Percentiles rank a stretch among this genome's conserved stretches.
Conservation (phyloP, 2,797 vertebrate species). For the Betta splendens region DNA sequence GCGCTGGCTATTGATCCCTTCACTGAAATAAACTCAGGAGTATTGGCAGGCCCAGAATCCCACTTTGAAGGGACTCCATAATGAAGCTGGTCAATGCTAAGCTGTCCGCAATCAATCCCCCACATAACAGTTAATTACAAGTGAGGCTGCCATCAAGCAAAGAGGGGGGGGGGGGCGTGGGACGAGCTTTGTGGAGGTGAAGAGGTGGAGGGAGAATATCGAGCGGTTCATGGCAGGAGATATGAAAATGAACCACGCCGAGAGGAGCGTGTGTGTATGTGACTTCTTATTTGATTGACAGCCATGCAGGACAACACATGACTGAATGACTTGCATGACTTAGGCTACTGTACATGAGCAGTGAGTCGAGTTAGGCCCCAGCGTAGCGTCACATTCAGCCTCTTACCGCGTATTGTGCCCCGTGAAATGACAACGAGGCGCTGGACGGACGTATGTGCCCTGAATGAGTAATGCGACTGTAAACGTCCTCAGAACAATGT, state of each 20-base stretch:
- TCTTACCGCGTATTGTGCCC: conserved; percentile 8
- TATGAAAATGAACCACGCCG: conserved; percentile 69
- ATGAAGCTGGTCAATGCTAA: conserved; percentile 87
- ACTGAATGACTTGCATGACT: no score
- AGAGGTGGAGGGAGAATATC: conserved; percentile 60
- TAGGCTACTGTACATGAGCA: no score
- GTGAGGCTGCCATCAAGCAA: conserved; percentile 76
- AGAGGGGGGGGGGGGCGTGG: conserved; percentile 41
- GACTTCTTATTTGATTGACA: conserved; percentile 37
- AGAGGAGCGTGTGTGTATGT: conserved; percentile 16
- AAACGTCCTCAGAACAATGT: conserved; percentile 46
- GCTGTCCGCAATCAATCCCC: conserved; percentile 85
- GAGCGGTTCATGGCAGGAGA: conserved; percentile 53
- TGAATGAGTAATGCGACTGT: conserved; percentile 45
- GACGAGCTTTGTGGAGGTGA: conserved; percentile 63
- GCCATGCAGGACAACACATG: conserved; percentile 7
- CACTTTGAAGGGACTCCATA: conserved; percentile 86
- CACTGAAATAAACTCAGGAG: conserved; percentile 83
- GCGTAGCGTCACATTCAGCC: no score
- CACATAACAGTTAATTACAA: conserved; percentile 87
- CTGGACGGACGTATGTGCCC: conserved; percentile 26
- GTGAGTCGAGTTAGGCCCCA: no score
- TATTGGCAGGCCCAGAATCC: conserved; percentile 85
- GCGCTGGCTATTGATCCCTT: conserved; percentile 79
- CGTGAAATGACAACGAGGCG: conserved; percentile 42